Percentiles rank a stretch among this genome's conserved stretches.
phyloP scores from a whole-genome alignment of 2,888 invertebrate genomes.

The Ornithoptera priamus region DNA sequence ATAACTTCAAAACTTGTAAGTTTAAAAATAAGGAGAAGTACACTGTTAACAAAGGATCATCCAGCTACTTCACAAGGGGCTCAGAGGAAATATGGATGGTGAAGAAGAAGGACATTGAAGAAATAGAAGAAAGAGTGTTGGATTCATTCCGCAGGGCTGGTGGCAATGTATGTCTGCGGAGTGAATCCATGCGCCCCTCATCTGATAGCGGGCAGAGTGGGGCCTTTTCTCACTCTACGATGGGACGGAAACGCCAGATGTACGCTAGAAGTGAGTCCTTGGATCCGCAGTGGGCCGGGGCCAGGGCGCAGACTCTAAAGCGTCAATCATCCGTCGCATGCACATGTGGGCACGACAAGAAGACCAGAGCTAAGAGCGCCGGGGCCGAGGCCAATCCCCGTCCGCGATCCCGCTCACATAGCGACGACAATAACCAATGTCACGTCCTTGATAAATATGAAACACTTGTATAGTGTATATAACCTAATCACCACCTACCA shows the following conservation, averaged over 20 bases:
- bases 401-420: conserved; percentile 66
- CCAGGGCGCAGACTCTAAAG: conserved; percentile 65
- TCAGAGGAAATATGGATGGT: conserved; percentile 76
- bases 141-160: conserved; percentile 70
- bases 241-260: conserved; percentile 57
- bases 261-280: conserved; percentile 70
- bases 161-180: conserved; percentile 53
- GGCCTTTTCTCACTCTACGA: conserved; percentile 55
- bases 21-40: conserved; percentile 64
- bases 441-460: conserved; percentile 77
- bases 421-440: conserved; percentile 60
- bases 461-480: conserved; percentile 63
- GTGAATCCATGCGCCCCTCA: conserved; percentile 52
- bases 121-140: conserved; percentile 70
- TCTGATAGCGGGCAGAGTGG: conserved; percentile 57
- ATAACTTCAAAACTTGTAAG: conserved; percentile 65
- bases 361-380: conserved; percentile 58
- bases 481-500: conserved; percentile 28
- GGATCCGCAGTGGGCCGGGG: conserved; percentile 62
- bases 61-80: conserved; percentile 72
- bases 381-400: conserved; percentile 49
- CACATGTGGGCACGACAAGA: conserved; percentile 74
- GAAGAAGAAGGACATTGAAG: conserved; percentile 76
- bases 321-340: conserved; percentile 72
- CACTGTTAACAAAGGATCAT: conserved; percentile 65